phyloP scores from a whole-genome alignment of 2,113 vertebrate species.

The Tonatia bakeri region DNA sequence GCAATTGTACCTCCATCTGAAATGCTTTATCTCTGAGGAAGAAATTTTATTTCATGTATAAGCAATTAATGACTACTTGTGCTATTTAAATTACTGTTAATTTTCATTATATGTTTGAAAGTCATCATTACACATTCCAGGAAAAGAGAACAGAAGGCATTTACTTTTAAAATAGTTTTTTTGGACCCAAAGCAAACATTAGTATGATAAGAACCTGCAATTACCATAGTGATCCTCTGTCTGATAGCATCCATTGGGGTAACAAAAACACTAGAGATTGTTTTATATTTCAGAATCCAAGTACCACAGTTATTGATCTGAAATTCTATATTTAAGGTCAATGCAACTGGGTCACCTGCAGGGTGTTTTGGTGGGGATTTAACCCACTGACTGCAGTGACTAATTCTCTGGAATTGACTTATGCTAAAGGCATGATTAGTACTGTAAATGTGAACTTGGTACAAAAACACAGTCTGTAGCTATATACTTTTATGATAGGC shows the following conservation, averaged over 20 bases:
- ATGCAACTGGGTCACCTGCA: conserved; percentile 43
- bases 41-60: conserved; percentile 71
- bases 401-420: conserved; percentile 47
- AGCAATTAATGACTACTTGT: conserved; percentile 78
- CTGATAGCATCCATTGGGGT: conserved; percentile 31
- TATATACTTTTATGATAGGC: conserved; percentile 48
- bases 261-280: conserved; percentile 40
- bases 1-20: neutral
- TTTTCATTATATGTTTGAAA: conserved; percentile 72
- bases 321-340: conserved; percentile 56
- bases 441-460: conserved; percentile 24
- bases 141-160: conserved; percentile 77
- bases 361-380: conserved; percentile 13
- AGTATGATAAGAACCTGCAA: conserved; percentile 57
- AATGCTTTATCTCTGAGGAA: conserved; percentile 9
- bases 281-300: conserved; percentile 62
- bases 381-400: conserved; percentile 33
- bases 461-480: conserved; percentile 30
- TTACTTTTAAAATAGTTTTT: conserved; percentile 78
- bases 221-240: conserved; percentile 24
- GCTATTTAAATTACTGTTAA: conserved; percentile 79
- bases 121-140: conserved; percentile 76
- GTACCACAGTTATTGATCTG: conserved; percentile 51
- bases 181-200: conserved; percentile 66
- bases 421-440: conserved; percentile 45